Conservation (phyloP, 2,797 vertebrate species). For the Eospalax fontanierii region DNA sequence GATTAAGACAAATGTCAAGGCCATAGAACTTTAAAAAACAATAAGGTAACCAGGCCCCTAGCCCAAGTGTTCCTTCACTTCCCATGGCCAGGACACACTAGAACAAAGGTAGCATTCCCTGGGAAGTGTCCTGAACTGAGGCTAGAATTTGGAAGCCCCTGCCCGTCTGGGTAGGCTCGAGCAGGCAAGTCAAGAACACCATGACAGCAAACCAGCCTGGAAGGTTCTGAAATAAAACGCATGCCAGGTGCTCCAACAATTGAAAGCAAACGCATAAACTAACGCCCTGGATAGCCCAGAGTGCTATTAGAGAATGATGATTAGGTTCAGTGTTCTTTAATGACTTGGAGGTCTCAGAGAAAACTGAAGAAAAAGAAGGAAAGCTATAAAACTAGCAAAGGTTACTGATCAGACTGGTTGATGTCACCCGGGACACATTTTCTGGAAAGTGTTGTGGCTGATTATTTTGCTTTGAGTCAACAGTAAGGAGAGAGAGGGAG, state of each 20-base stretch:
- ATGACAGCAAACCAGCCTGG: background rate
- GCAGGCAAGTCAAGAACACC: background rate
- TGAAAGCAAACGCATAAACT: background rate
- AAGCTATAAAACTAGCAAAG: constrained; percentile 1
- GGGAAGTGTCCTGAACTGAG: background rate
- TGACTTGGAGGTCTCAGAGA: background rate
- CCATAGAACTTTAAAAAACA: background rate
- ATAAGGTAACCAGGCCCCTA: background rate
- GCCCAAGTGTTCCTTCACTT: background rate
- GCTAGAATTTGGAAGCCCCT: constrained; percentile 7
- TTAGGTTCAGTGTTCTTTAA: background rate
- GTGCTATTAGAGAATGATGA: background rate
- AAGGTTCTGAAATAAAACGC: background rate
- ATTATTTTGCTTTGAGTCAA: constrained; percentile 7
- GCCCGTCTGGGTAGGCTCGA: background rate
- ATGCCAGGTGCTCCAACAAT: background rate
- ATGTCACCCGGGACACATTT: background rate
- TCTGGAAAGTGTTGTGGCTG: background rate
- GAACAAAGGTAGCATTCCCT: background rate
- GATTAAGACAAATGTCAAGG: too few species aligned
- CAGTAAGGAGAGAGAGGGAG: background rate
- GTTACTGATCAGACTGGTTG: background rate
- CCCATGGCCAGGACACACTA: background rate
- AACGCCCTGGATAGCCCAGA: background rate
- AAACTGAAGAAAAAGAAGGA: background rate